Conservation (phyloP, 2,888 invertebrate genomes). For the Glyphotaelius pellucidus region DNA sequence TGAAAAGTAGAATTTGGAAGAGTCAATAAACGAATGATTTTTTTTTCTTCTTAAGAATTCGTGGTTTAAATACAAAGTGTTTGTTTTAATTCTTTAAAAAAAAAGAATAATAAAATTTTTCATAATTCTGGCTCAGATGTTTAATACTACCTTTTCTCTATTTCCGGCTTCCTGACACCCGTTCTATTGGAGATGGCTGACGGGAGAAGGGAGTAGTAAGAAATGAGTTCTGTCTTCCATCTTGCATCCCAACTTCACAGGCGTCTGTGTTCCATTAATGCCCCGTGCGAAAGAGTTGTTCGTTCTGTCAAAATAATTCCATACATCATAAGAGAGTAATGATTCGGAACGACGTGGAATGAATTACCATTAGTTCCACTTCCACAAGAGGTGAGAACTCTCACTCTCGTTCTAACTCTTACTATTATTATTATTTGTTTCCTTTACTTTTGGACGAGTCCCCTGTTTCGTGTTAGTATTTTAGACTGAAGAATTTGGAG, state of each 20-base stretch:
- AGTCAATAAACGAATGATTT: background rate
- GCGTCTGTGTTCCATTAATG: constrained; percentile 28
- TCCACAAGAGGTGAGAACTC: constrained; percentile 41
- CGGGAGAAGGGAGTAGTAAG: background rate
- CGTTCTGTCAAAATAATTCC: constrained; percentile 65
- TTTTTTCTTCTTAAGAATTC: too few relatives aligned
- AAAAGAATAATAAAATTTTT: background rate
- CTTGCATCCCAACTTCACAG: background rate
- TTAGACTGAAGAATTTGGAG: background rate
- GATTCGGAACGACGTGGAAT: constrained; percentile 65
- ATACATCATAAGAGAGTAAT: constrained; percentile 66
- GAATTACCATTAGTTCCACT: constrained; percentile 64
- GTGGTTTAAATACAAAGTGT: too few relatives aligned
- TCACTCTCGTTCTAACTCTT: constrained; percentile 34
- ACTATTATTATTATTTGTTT: constrained; percentile 31
- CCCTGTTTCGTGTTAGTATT: constrained; percentile 8
- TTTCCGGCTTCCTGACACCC: background rate
- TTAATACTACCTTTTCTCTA: background rate
- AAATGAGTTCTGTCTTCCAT: background rate
- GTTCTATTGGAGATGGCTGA: background rate
- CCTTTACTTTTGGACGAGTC: constrained; percentile 28
- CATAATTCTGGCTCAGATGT: background rate
- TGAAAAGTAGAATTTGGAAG: too few relatives aligned
- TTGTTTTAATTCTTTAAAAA: too few relatives aligned
- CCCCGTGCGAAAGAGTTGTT: constrained; percentile 62